Evolutionary conservation across 1,140 invertebrate species (phyloP), one percentile per base, ranked within the genome.

Genomic region (Chironomus tepperi): DNA sequence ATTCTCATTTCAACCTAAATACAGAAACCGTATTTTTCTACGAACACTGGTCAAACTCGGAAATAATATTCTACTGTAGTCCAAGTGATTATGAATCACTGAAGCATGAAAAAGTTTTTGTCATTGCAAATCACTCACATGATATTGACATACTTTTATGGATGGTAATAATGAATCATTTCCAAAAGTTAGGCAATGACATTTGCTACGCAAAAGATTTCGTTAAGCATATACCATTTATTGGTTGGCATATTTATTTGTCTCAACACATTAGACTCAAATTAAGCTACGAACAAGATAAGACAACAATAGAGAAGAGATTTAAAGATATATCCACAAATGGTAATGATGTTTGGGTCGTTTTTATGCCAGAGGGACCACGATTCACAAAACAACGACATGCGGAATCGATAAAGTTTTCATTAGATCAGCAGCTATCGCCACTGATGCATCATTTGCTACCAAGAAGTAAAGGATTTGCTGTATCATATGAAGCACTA

Each of bases 221-320:
- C 10, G 12, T 57, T 15, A 57, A 57, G 12, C n/a, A n/a, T 57
- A 57, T 57, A 15, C 47, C 47, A 57, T 57, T 57, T n/a, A 57
- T 57, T 57, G 47, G 47, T n/a, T 57, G 47, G 47, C 47, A 57
- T n/a, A 57, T 57, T 57, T 57, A 57, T 57, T n/a, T 57, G 12
- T 12, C 47, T 12, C 12, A n/a, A 15, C 47, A 57, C n/a, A 57
- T 57, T 57, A n/a, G 12, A n/a, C 12, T 57, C 3, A 12, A 57
- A 57, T n/a, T n/a, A 15, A 15, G 12, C n/a, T 57, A n/a, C 10
- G n/a, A 12, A 15, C 5, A 57, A n/a, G 47, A 15, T 57, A 57
- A 57, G 47, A 57, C 1, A 57, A 5, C n/a, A n/a, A 57, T 57
- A n/a, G 47, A 57, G n/a, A 15, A 57, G 47, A 57, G 47, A 15